Conservation (phyloP, 2,113 vertebrate genomes). For the Phoxinus phoxinus region DNA sequence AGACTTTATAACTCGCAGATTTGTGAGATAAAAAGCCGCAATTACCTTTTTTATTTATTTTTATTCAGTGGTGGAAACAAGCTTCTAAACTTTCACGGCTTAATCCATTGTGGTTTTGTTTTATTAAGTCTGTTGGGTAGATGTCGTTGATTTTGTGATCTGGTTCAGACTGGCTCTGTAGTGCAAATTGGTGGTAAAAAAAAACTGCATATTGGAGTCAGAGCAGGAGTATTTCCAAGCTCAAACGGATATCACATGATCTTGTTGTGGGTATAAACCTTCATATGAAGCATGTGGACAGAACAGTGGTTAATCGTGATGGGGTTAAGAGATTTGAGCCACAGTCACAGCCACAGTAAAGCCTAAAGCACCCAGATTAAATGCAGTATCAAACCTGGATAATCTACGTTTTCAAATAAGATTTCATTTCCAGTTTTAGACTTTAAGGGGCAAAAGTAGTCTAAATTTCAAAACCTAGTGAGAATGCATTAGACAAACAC, state of each 20-base stretch:
- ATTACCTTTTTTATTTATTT: too few relatives aligned
- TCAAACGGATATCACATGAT: neutral
- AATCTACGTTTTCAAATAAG: neutral
- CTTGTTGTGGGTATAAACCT: neutral
- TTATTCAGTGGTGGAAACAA: too few relatives aligned
- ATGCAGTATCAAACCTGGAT: neutral
- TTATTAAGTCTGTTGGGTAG: slow-evolving; percentile 30
- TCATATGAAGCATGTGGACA: neutral
- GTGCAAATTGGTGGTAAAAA: slow-evolving; percentile 15
- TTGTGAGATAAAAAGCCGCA: too few relatives aligned
- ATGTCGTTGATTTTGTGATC: slow-evolving; percentile 65
- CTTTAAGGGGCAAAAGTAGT: neutral
- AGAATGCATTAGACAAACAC: neutral
- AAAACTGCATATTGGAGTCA: slow-evolving; percentile 61
- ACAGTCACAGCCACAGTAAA: neutral
- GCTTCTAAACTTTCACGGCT: neutral
- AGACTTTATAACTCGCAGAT: too few relatives aligned
- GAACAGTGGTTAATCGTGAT: neutral
- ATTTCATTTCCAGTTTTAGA: neutral
- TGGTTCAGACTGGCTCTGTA: slow-evolving; percentile 73
- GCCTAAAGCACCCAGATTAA: neutral
- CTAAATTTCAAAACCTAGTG: neutral
- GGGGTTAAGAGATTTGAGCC: neutral
- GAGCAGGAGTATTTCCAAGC: neutral
- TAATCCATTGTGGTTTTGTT: slow-evolving; percentile 40